These are phyloP conservation scores for Scaptomyza graminum DNA, from an alignment of 1,140 invertebrate genomes.

Conservation along the genomic window DNA sequence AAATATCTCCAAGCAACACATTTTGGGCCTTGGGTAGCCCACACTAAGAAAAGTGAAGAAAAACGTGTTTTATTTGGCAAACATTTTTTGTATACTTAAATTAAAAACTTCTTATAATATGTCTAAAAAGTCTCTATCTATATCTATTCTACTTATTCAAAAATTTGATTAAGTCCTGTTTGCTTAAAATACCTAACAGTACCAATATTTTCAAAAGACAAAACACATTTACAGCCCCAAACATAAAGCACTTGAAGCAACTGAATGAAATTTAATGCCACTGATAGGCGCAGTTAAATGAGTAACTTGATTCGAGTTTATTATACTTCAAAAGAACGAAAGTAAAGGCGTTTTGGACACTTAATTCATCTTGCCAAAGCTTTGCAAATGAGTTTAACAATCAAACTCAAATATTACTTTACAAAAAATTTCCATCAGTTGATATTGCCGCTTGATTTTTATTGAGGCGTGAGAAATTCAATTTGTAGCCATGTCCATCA, in stretches of 20 bases:
- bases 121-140: background rate
- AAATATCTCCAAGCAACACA: background rate
- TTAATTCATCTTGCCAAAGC: background rate
- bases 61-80: no score
- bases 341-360: slow-evolving; percentile 2
- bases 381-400: slow-evolving; percentile 16
- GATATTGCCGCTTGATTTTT: slow-evolving; percentile 18
- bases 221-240: no score
- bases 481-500: slow-evolving; percentile 75
- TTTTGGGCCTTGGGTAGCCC: background rate
- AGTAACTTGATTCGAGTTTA: slow-evolving; percentile 38
- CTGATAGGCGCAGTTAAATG: slow-evolving; percentile 23
- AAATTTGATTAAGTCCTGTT: background rate
- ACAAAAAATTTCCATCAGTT: slow-evolving; percentile 18
- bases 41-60: no score
- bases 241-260: slow-evolving; percentile 1
- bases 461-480: slow-evolving; percentile 69
- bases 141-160: no score
- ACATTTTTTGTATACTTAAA: background rate
- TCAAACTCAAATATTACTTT: slow-evolving; percentile 15
- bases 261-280: slow-evolving; percentile 35
- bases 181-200: background rate
- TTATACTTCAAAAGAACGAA: background rate
- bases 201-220: background rate
- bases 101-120: background rate